Evolutionary conservation across 2,113 vertebrate genomes (phyloP).

Genomic region (Terrapene triunguis): DNA sequence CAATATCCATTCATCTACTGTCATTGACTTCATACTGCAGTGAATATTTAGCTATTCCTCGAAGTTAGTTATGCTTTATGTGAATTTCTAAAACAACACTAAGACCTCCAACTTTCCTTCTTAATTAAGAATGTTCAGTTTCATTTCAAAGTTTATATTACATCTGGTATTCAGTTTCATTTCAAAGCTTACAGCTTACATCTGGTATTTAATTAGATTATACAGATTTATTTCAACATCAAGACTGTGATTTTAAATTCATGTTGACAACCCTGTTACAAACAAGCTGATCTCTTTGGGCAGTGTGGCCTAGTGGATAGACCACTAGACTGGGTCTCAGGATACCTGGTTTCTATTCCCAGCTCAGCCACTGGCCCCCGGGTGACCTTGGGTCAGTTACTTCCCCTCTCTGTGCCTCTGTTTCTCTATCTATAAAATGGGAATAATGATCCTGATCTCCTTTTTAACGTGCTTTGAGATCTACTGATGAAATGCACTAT

Average conservation of each 20-base stretch:
- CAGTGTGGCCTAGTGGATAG: not conserved
- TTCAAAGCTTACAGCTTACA: not conserved
- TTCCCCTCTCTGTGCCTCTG: not conserved
- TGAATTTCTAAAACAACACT: not conserved
- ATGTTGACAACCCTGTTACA: not conserved
- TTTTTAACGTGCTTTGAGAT: not conserved
- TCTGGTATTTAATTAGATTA: not conserved
- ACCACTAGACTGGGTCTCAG: not conserved
- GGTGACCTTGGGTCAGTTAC: not conserved
- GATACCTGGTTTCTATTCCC: not conserved
- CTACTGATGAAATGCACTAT: not conserved
- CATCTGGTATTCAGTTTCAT: not conserved
- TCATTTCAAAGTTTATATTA: not conserved
- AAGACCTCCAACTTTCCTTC: not conserved
- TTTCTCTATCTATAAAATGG: not conserved
- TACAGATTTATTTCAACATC: not conserved
- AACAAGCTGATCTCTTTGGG: not conserved
- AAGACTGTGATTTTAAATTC: conserved; percentile 1
- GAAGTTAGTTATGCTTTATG: not conserved
- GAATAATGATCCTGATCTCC: not conserved
- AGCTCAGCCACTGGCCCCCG: not conserved
- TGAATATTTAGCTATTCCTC: not conserved
- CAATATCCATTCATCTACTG: not conserved
- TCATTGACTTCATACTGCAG: not conserved
- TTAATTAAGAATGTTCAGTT: not conserved